A percentile compares a stretch with the other conserved stretches of the same genome.
These are phyloP conservation scores for Caracal caracal DNA, from an alignment of 2,113 vertebrate genomes.

Conservation along the genomic window DNA sequence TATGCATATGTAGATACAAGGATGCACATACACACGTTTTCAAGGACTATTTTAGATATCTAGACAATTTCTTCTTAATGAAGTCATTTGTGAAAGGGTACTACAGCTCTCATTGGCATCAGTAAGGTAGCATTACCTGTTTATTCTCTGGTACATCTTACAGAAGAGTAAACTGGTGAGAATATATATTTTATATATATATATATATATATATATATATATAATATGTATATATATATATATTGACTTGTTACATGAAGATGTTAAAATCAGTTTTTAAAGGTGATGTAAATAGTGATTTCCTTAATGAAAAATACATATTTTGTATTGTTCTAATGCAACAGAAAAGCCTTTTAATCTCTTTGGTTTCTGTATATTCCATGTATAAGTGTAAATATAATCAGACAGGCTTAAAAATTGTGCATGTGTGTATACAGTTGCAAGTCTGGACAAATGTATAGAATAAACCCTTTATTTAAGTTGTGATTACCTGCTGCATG, in stretches of 20 bases:
- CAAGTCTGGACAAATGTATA: slow-evolving; percentile 92
- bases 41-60: slow-evolving; percentile 77
- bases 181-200: slow-evolving; percentile 90
- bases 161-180: slow-evolving; percentile 87
- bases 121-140: slow-evolving; percentile 87
- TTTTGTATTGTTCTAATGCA: slow-evolving; percentile 91
- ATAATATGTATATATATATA: slow-evolving; percentile 85
- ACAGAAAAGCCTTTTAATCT: slow-evolving; percentile 88
- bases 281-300: slow-evolving; percentile 91
- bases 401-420: slow-evolving; percentile 87
- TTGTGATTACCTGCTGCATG: slow-evolving; percentile 91
- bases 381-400: slow-evolving; percentile 92
- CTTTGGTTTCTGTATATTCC: slow-evolving; percentile 88
- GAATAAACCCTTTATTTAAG: slow-evolving; percentile 90
- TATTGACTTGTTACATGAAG: slow-evolving; percentile 88
- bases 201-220: slow-evolving; percentile 86
- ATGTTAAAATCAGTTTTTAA: slow-evolving; percentile 90
- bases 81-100: slow-evolving; percentile 85
- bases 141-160: slow-evolving; percentile 88
- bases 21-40: slow-evolving; percentile 79
- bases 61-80: slow-evolving; percentile 80
- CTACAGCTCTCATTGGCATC: slow-evolving; percentile 86
- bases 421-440: slow-evolving; percentile 92
- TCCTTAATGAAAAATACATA: slow-evolving; percentile 90
- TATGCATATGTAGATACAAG: slow-evolving; percentile 83